A percentile compares a stretch with the other conserved stretches of the same genome.
Evolutionary conservation across 2,888 invertebrate genomes (phyloP).

Genomic region (Dioctria rufipes): DNA sequence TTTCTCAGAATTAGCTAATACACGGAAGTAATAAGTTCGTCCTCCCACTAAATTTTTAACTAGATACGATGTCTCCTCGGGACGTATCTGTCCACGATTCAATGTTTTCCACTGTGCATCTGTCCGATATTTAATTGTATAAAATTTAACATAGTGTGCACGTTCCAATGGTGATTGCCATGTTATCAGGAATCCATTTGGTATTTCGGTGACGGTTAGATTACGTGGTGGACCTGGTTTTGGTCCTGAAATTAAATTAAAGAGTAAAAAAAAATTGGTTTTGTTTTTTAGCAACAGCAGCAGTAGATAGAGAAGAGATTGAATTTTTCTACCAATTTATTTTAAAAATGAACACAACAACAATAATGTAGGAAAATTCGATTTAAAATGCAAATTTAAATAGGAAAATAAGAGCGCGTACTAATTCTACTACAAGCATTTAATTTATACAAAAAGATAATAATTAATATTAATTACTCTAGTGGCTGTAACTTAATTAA

Average conservation of each 20-base stretch:
- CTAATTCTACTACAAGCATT: too few species aligned
- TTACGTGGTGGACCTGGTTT: conserved; percentile 93
- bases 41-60: conserved; percentile 94
- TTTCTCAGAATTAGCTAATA: conserved; percentile 88
- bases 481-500: too few species aligned
- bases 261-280: not conserved
- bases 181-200: conserved; percentile 91
- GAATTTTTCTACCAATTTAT: not conserved
- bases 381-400: not conserved
- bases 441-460: too few species aligned
- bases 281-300: not conserved
- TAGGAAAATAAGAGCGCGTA: too few species aligned
- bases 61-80: conserved; percentile 92
- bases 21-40: conserved; percentile 92
- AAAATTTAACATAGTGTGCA: conserved; percentile 87
- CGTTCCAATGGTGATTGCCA: conserved; percentile 91
- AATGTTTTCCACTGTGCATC: conserved; percentile 92
- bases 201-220: conserved; percentile 89
- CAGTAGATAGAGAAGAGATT: not conserved
- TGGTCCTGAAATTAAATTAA: conserved; percentile 77
- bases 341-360: not conserved
- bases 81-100: conserved; percentile 89
- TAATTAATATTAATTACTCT: too few species aligned
- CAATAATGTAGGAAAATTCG: not conserved
- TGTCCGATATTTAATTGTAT: conserved; percentile 92